Evolutionary conservation across 2,888 invertebrate species (phyloP), one percentile per base, ranked within the genome.

Genomic region (Dolichopus griseipennis): DNA sequence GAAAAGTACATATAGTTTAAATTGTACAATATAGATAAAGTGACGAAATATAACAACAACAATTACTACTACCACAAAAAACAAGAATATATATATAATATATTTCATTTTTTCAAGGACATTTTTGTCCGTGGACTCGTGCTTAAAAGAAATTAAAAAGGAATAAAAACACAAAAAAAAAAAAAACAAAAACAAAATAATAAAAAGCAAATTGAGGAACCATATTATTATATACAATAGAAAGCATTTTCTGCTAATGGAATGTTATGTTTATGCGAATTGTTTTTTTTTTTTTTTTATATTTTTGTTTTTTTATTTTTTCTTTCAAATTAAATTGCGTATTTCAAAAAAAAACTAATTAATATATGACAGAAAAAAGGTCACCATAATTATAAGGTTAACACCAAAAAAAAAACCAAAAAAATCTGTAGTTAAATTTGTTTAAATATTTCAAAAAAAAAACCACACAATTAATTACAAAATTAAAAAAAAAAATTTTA

Each of bases 71-170:
- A n/a, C n/a, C 27, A 27, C 2, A 27, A 27, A 27, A 27, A 27
- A 27, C 5, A 27, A 27, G 5, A 27, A 27, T 27, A 27, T 4
- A 27, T 27, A 27, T 27, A 52, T 2, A 52, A 52, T 18, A 52
- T 18, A 18, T 52, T 18, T 52, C 6, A 52, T 27, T 52, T 43
- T 43, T 37, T 18, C 52, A 52, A 52, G 52, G 52, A 52, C 52
- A 9, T 52, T 52, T 18, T 52, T 18, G 52, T 52, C 18, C 18
- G n/a, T 52, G 52, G n/a, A 52, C 52, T 52, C 52, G 52, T 52
- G 52, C 15, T 52, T 12, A 52, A 52, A 52, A 52, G 52, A 52
- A 52, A 52, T 52, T 52, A 52, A 52, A 52, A 52, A 52, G 52
- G 18, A 52, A 18, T 18, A 52, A 52, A 52, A 52, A 52, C 12